Conservation (phyloP, 2,113 vertebrate species). For the Mellivora capensis region DNA sequence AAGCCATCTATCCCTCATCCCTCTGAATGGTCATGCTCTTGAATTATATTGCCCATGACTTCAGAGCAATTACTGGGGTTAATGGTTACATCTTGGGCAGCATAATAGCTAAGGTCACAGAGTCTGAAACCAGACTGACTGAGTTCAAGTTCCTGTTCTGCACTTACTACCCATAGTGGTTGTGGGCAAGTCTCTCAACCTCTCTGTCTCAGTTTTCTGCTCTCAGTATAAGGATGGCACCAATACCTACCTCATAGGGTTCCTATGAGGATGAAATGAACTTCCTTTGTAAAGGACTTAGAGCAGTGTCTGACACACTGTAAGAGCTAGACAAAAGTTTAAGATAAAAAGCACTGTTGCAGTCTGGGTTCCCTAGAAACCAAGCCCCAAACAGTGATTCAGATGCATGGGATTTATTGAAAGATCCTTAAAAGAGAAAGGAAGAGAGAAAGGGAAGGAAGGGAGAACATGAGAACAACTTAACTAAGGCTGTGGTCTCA, state of each 20-base stretch:
- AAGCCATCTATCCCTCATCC: too few species aligned
- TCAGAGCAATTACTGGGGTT: background rate
- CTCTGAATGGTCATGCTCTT: background rate
- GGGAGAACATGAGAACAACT: background rate
- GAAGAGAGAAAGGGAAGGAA: background rate
- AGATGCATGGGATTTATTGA: background rate
- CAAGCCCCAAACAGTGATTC: background rate
- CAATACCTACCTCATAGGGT: background rate
- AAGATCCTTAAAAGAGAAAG: background rate
- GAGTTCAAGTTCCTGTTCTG: background rate
- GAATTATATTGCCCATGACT: background rate
- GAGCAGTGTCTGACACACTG: background rate
- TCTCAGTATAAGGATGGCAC: background rate
- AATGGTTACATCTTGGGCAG: background rate
- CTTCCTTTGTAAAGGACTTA: background rate
- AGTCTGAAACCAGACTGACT: background rate
- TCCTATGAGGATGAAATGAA: background rate
- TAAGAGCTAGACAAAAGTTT: background rate
- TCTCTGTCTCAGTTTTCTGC: background rate
- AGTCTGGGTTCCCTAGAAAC: background rate
- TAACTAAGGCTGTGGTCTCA: background rate
- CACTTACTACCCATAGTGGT: background rate
- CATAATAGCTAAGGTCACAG: background rate
- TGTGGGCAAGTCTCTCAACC: background rate
- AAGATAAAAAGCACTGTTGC: background rate